Percentiles rank a stretch among this genome's conserved stretches.
Evolutionary conservation across 1,140 invertebrate genomes (phyloP).

Genomic region (Nymphalis io): DNA sequence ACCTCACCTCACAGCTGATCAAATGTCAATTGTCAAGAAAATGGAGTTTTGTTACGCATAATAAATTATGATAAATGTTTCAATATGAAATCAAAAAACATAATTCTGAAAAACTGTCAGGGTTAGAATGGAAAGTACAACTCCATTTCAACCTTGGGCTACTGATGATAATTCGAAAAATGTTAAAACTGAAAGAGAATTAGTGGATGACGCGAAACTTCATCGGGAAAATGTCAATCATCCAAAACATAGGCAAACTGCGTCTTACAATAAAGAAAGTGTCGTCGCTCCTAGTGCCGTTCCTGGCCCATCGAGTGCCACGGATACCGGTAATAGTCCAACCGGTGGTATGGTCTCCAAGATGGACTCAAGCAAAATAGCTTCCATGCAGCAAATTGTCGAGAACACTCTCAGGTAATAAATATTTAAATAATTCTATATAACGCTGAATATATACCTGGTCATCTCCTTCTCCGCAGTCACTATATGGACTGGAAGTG

Average conservation of each 20-base stretch:
- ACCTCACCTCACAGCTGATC: slow-evolving; percentile 77
- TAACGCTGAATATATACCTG: slow-evolving; percentile 6
- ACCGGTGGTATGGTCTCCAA: slow-evolving; percentile 54
- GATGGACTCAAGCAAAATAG: slow-evolving; percentile 76
- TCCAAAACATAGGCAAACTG: slow-evolving; percentile 81
- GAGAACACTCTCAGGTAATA: slow-evolving; percentile 76
- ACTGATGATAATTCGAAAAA: slow-evolving; percentile 72
- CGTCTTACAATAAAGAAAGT: slow-evolving; percentile 79
- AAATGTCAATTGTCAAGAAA: slow-evolving; percentile 80
- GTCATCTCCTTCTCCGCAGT: not conserved
- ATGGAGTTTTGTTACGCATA: slow-evolving; percentile 80
- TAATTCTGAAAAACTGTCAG: slow-evolving; percentile 53
- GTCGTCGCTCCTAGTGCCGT: slow-evolving; percentile 63
- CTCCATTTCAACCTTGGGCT: slow-evolving; percentile 79
- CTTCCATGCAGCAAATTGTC: slow-evolving; percentile 78
- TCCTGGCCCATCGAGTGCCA: slow-evolving; percentile 62
- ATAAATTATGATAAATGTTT: slow-evolving; percentile 66
- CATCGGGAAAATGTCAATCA: slow-evolving; percentile 80
- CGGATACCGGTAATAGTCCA: slow-evolving; percentile 51
- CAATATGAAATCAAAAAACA: slow-evolving; percentile 71
- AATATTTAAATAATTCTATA: slow-evolving; percentile 11
- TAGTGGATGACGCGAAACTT: slow-evolving; percentile 80
- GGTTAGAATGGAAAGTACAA: slow-evolving; percentile 77
- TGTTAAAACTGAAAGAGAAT: slow-evolving; percentile 74
- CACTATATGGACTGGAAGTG: not conserved